Base-by-base conservation (phyloP, 2,797 vertebrate genomes). In the Glyptemys insculpta region DNA sequence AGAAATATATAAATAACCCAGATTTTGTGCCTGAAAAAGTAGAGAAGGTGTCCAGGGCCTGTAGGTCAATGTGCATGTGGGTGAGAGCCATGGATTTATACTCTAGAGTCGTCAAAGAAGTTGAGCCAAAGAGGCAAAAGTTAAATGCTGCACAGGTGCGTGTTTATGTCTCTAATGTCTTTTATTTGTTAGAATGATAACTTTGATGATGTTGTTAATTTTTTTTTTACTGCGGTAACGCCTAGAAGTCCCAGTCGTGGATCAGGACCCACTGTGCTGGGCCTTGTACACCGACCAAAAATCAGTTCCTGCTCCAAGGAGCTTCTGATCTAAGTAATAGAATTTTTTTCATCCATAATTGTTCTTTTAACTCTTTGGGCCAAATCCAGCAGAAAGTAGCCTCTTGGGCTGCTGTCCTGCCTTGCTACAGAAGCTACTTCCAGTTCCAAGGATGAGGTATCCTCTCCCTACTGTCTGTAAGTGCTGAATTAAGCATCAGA, bases 1-100 rank as follows among this genome's bases (percentile, higher is more conserved):
- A 99, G 52, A 99, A 97, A 96, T 99, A 99, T 56, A 90, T 99
- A 79, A 98, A 98, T 92, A 99, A 99, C 93, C 98, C 98, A 11
- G 98, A 99, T 97, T 99, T 99, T 90, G 82, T 99, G 54, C 98
- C 98, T 31, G 98, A 99, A 89, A 99, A 99, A 98, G 99, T 99
- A 78, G 98, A 99, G 92, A 99, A 98, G 85, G 98, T 99, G 34
- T 99, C 99, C 78, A 98, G 97, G 97, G 98, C 99, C 6, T 99
- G 99, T 90, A 98, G 96, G 85, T 99, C 99, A 23, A 99, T 99
- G 99, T 99, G 98, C 83, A 99, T 99, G 98, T 99, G 98, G 98
- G 99, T 99, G 82, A 98, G 98, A 96, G 99, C 99, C 11, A 99
- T 99, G 98, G 98, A 99, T 96, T 92, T 99, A 31, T 99, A 99